Conservation (phyloP, 2,797 vertebrate species). For the Sciaenops ocellatus region DNA sequence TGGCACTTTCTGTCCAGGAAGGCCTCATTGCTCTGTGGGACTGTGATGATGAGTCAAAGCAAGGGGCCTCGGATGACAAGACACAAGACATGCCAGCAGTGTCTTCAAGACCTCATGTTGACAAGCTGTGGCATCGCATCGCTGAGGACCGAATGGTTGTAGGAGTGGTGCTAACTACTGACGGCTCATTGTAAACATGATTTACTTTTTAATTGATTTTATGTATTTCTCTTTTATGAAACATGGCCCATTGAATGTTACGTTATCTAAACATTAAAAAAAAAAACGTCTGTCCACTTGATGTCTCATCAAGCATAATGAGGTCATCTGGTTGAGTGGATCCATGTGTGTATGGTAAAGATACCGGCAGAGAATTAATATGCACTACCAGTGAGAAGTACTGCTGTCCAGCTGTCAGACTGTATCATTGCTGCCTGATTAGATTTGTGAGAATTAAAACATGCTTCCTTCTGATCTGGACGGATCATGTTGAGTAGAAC, state of each 20-base stretch:
- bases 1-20: slow-evolving; percentile 83
- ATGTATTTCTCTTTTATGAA: background rate
- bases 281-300: slow-evolving; percentile 13
- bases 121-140: slow-evolving; percentile 91
- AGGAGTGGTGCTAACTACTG: slow-evolving; percentile 86
- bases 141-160: slow-evolving; percentile 88
- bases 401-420: slow-evolving; percentile 41
- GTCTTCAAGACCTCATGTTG: slow-evolving; percentile 79
- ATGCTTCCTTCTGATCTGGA: background rate
- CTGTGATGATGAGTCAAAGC: slow-evolving; percentile 82
- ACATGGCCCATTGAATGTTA: slow-evolving; percentile 21
- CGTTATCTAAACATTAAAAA: slow-evolving; percentile 28
- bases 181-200: slow-evolving; percentile 85
- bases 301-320: slow-evolving; percentile 27
- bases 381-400: slow-evolving; percentile 20
- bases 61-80: slow-evolving; percentile 59
- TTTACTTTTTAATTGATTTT: slow-evolving; percentile 22
- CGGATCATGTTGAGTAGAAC: slow-evolving; percentile 17
- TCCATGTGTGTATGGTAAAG: slow-evolving; percentile 32
- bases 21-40: slow-evolving; percentile 92
- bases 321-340: slow-evolving; percentile 37
- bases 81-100: slow-evolving; percentile 59
- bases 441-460: slow-evolving; percentile 29
- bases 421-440: slow-evolving; percentile 21
- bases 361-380: slow-evolving; percentile 31